A percentile compares a stretch with the other conserved stretches of the same genome.
Evolutionary conservation across 2,888 invertebrate species (phyloP).

Genomic region (Drosophila barbarae): DNA sequence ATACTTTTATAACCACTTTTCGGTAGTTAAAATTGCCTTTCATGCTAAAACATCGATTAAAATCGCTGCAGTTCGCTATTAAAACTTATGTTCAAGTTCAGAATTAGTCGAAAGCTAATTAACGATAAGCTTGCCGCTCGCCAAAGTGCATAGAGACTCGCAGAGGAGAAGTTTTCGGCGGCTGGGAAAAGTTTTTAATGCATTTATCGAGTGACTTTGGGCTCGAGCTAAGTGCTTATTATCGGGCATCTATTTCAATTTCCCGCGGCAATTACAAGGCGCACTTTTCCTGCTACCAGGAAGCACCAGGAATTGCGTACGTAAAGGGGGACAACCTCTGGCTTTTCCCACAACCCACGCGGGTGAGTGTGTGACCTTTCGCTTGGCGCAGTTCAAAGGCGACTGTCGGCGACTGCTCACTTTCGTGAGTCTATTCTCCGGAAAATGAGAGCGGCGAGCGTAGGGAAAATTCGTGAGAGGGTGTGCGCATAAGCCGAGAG

Average conservation of each 20-base stretch:
- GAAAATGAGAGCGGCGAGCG: slow-evolving; percentile 17
- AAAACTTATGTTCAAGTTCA: slow-evolving; percentile 66
- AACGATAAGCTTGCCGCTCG: slow-evolving; percentile 59
- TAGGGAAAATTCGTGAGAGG: neutral
- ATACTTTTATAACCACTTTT: neutral
- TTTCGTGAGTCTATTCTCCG: slow-evolving; percentile 23
- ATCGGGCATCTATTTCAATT: slow-evolving; percentile 75
- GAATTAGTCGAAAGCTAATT: slow-evolving; percentile 71
- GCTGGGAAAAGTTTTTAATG: slow-evolving; percentile 64
- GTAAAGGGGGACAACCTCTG: neutral
- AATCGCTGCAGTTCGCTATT: slow-evolving; percentile 29
- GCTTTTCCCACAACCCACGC: slow-evolving; percentile 5
- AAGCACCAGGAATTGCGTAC: slow-evolving; percentile 6
- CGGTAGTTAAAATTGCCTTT: slow-evolving; percentile 2
- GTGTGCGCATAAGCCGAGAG: slow-evolving; percentile 18
- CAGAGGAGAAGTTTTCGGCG: slow-evolving; percentile 36
- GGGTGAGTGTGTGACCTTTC: slow-evolving; percentile 55
- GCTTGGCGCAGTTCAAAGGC: slow-evolving; percentile 61
- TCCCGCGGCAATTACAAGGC: slow-evolving; percentile 66
- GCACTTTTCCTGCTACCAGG: slow-evolving; percentile 41
- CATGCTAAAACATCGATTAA: slow-evolving; percentile 20
- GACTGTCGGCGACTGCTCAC: slow-evolving; percentile 47
- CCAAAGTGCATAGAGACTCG: slow-evolving; percentile 18
- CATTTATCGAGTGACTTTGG: slow-evolving; percentile 68
- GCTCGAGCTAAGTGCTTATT: slow-evolving; percentile 64